A percentile compares a stretch with the other conserved stretches of the same genome.
These are phyloP conservation scores for Balearica regulorum DNA, from an alignment of 2,797 vertebrate species.

Conservation along the genomic window DNA sequence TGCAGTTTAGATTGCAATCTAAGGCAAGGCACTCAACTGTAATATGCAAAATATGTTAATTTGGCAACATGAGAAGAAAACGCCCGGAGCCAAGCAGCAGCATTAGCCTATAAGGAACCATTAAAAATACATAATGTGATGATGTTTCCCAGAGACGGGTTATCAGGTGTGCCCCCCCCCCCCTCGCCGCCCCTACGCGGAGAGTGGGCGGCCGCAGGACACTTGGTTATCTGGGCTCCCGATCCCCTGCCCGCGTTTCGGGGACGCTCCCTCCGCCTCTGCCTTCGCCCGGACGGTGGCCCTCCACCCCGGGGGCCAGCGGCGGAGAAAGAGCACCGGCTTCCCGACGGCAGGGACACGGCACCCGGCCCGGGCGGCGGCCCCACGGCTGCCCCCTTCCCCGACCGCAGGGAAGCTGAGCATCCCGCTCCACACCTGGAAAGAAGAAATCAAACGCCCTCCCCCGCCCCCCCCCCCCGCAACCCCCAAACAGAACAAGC, in stretches of 20 bases:
- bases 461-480: not conserved
- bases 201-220: not conserved
- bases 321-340: not conserved
- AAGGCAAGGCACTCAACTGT: slow-evolving; percentile 59
- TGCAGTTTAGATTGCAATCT: slow-evolving; percentile 57
- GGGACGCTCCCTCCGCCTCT: no score
- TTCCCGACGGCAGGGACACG: not conserved
- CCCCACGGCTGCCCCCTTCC: not conserved
- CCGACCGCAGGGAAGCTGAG: not conserved
- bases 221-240: not conserved
- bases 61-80: not conserved
- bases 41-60: slow-evolving; percentile 58
- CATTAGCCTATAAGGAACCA: slow-evolving; percentile 16
- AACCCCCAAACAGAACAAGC: slow-evolving; percentile 33
- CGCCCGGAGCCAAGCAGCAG: slow-evolving; percentile 18
- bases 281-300: not conserved
- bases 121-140: not conserved
- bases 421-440: not conserved
- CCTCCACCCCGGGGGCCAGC: no score
- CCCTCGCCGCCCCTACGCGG: not conserved
- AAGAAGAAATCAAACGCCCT: slow-evolving; percentile 37
- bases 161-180: not conserved
- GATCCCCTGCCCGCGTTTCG: not conserved
- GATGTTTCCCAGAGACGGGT: not conserved
- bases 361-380: not conserved